phyloP scores from a whole-genome alignment of 1,140 invertebrate species.

The Drosophila subpulchrella region DNA sequence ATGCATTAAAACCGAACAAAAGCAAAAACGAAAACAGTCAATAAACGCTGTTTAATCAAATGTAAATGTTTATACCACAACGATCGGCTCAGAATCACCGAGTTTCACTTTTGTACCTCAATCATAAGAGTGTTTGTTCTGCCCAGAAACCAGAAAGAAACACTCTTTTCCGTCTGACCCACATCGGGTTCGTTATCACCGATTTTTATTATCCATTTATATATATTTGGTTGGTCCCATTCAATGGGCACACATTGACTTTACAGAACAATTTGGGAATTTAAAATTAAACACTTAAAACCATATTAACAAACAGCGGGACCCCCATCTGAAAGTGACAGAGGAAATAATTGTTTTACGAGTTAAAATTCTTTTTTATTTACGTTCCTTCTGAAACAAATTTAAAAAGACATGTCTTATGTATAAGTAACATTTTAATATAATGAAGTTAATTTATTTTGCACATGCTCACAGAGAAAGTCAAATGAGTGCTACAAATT shows the following conservation, averaged over 20 bases:
- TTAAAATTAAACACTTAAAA: constrained; percentile 9
- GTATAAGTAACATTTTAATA: background rate
- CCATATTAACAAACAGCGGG: constrained; percentile 10
- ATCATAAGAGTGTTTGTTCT: constrained; percentile 56
- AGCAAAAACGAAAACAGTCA: constrained; percentile 59
- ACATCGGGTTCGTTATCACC: constrained; percentile 59
- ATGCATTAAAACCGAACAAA: constrained; percentile 58
- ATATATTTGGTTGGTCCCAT: constrained; percentile 29
- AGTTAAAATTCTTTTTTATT: background rate
- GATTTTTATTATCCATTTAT: constrained; percentile 53
- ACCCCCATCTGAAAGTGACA: constrained; percentile 30
- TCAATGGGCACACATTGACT: constrained; percentile 30
- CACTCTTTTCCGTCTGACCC: constrained; percentile 56
- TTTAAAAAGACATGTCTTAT: no score
- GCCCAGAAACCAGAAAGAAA: constrained; percentile 20
- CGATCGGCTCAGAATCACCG: constrained; percentile 8
- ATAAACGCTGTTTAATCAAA: constrained; percentile 77
- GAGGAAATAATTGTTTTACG: constrained; percentile 11
- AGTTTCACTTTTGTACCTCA: constrained; percentile 72
- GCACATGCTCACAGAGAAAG: constrained; percentile 4
- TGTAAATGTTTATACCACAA: constrained; percentile 68
- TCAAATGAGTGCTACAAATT: constrained; percentile 2
- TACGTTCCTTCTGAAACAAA: background rate
- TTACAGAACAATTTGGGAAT: constrained; percentile 11
- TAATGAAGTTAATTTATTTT: background rate